Conservation (phyloP, 2,113 vertebrate genomes). For the Butorides virescens region DNA sequence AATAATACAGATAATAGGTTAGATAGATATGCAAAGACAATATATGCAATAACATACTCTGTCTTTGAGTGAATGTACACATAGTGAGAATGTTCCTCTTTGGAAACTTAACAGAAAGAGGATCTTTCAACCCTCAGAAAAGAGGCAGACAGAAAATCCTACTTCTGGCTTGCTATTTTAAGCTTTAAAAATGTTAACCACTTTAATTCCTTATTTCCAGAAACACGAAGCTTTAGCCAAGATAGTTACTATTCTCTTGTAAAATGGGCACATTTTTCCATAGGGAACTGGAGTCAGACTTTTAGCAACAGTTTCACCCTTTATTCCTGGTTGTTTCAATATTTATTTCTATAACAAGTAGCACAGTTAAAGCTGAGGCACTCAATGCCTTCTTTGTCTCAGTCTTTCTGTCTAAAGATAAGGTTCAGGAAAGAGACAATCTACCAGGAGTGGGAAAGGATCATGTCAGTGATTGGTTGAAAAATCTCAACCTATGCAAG, state of each 20-base stretch:
- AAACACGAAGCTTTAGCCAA: background rate
- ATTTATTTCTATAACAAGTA: background rate
- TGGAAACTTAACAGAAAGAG: slow-evolving; percentile 12
- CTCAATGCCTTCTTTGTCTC: background rate
- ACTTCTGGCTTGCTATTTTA: background rate
- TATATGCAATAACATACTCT: background rate
- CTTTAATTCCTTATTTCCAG: background rate
- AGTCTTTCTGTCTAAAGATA: background rate
- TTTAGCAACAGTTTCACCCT: background rate
- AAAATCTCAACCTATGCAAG: background rate
- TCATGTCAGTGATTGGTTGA: background rate
- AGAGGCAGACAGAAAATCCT: background rate
- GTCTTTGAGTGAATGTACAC: background rate
- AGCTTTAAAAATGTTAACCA: background rate
- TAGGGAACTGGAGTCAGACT: background rate
- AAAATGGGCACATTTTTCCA: background rate
- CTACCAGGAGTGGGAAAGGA: background rate
- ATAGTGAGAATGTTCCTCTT: background rate
- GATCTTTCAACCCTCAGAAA: slow-evolving; percentile 1
- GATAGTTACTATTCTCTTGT: background rate
- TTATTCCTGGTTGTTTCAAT: background rate
- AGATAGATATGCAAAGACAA: background rate
- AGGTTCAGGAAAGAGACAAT: background rate
- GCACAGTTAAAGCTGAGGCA: background rate
- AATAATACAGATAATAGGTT: background rate